Percentiles rank a stretch among this genome's conserved stretches.
phyloP scores from a whole-genome alignment of 2,888 invertebrate species.

The Hirudinaria manillensis region DNA sequence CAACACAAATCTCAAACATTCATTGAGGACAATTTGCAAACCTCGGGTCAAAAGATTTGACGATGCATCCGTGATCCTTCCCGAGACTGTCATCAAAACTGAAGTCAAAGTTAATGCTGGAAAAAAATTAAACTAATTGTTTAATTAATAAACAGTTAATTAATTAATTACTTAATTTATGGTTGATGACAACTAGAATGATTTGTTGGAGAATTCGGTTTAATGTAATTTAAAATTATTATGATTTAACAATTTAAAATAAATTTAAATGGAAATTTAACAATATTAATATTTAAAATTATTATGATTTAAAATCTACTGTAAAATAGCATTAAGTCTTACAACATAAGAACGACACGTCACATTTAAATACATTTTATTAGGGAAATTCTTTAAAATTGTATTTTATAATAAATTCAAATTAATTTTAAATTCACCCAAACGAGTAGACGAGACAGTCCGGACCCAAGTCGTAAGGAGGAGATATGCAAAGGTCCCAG shows the following conservation, averaged over 20 bases:
- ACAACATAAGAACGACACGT: no score
- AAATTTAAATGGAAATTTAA: no score
- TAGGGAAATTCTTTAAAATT: background rate
- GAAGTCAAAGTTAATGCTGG: slow-evolving; percentile 40
- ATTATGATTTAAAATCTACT: no score
- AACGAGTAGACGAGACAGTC: slow-evolving; percentile 48
- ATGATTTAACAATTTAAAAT: no score
- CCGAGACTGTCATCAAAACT: slow-evolving; percentile 39
- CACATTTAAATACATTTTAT: no score
- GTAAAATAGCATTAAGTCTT: no score
- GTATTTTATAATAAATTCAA: background rate
- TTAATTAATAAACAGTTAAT: background rate
- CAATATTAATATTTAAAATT: no score
- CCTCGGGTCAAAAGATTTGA: slow-evolving; percentile 47
- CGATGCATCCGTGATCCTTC: slow-evolving; percentile 43
- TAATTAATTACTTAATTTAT: no score
- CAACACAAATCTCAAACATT: no score
- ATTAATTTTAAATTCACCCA: slow-evolving; percentile 37
- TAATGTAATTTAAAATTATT: no score
- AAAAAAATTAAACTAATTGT: slow-evolving; percentile 6
- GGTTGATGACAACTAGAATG: no score
- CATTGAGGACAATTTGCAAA: background rate
- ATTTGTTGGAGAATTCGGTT: no score
- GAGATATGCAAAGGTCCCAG: slow-evolving; percentile 49
- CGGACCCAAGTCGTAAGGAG: slow-evolving; percentile 43